phyloP scores from a whole-genome alignment of 2,113 vertebrate species.

The Blennius ocellaris region DNA sequence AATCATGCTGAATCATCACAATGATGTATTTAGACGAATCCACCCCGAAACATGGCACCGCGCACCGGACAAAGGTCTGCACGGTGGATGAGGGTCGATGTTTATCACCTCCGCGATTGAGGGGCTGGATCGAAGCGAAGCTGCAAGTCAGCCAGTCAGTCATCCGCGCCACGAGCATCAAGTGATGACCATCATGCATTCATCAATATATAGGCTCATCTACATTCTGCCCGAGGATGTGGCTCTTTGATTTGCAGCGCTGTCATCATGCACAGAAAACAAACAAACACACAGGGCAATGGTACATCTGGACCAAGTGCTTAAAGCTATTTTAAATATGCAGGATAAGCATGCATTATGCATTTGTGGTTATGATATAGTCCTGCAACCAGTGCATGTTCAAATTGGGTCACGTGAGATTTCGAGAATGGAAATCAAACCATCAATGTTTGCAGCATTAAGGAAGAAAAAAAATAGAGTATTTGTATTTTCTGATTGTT shows the following conservation, averaged over 20 bases:
- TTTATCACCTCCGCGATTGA: constrained; percentile 66
- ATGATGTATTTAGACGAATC: constrained; percentile 72
- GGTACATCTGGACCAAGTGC: constrained; percentile 68
- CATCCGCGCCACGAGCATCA: constrained; percentile 66
- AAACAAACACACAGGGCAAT: constrained; percentile 40
- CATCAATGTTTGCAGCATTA: constrained; percentile 33
- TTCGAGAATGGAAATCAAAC: constrained; percentile 22
- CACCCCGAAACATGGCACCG: constrained; percentile 78
- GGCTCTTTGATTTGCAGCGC: constrained; percentile 62
- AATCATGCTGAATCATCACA: constrained; percentile 83
- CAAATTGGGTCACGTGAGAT: constrained; percentile 64
- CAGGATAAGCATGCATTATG: constrained; percentile 70
- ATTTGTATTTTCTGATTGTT: constrained; percentile 5
- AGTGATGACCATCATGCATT: constrained; percentile 69
- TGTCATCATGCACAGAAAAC: constrained; percentile 62
- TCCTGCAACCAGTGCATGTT: constrained; percentile 36
- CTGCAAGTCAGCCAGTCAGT: constrained; percentile 39
- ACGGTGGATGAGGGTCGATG: constrained; percentile 73
- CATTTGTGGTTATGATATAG: constrained; percentile 44
- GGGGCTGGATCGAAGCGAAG: neutral
- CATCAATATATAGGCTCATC: constrained; percentile 60
- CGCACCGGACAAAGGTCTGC: constrained; percentile 77
- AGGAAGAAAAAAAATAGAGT: neutral
- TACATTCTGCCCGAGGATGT: constrained; percentile 61
- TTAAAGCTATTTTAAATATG: constrained; percentile 65